Evolutionary conservation across 2,888 invertebrate genomes (phyloP).

Genomic region (Choreutis nemorana): DNA sequence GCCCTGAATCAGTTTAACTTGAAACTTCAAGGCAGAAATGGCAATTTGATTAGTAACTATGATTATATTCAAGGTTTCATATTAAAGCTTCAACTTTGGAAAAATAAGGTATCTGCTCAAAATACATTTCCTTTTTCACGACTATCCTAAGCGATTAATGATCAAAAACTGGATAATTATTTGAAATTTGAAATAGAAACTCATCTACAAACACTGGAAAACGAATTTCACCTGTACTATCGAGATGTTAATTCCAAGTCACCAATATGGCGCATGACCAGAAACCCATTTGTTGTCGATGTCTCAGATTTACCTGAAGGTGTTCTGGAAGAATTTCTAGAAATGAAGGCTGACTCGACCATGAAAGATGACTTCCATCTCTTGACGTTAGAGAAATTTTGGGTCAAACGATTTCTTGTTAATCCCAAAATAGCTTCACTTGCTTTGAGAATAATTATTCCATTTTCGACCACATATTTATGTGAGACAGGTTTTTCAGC

Average conservation of each 20-base stretch:
- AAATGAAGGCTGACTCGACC: slow-evolving; percentile 5
- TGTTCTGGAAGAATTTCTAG: too few species aligned
- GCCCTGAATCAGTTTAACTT: slow-evolving; percentile 4
- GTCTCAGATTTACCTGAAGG: too few species aligned
- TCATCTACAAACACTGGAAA: not conserved
- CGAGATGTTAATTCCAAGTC: too few species aligned
- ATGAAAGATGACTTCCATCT: slow-evolving; percentile 6
- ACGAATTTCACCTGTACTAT: too few species aligned
- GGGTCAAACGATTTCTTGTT: slow-evolving; percentile 5
- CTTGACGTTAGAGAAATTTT: slow-evolving; percentile 5
- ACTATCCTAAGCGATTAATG: slow-evolving; percentile 2
- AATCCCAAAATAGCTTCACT: slow-evolving; percentile 2
- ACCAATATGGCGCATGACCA: too few species aligned
- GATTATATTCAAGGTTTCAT: slow-evolving; percentile 5
- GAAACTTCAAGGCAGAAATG: slow-evolving; percentile 3
- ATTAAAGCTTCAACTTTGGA: slow-evolving; percentile 4
- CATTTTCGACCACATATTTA: not conserved
- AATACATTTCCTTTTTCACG: slow-evolving; percentile 3
- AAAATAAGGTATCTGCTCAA: slow-evolving; percentile 2
- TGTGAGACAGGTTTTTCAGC: slow-evolving; percentile 1
- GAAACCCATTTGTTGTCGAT: too few species aligned
- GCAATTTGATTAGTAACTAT: slow-evolving; percentile 3
- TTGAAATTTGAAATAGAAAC: not conserved
- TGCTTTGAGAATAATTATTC: not conserved
- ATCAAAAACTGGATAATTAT: slow-evolving; percentile 3